Base-by-base conservation (phyloP, 2,113 vertebrate genomes). In the Bubo blakistoni region DNA sequence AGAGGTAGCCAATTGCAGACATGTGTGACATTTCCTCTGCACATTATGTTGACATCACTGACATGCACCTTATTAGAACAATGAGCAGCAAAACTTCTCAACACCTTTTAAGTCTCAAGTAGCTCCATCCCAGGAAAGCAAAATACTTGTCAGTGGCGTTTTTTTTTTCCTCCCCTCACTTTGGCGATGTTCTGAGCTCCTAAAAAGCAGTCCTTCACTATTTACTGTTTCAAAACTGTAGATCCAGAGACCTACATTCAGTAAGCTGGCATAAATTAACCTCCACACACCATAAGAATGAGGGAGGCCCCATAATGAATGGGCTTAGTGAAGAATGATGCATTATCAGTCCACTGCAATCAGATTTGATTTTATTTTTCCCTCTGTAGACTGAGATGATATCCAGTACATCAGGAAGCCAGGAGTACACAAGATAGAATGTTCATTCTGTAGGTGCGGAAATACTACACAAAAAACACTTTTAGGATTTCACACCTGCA, bases 1-100 rank as follows among this genome's bases (percentile, higher is more conserved):
- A 98, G 96, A 97, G 87, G 98, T 98, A 98, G 97, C 96, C 97
- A 97, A 97, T 93, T 98, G 97, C 84, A 97, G 96, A 98, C 97
- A 98, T 97, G 97, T 98, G 97, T 97, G 98, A 98, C 98, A 98
- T 98, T 98, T 98, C 97, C 98, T 97, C 92, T 95, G 96, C 89
- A 96, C 55, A 21, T 57, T 97, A 85, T 80, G 69, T 81, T 97
- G 97, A 98, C 96, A 98, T 97, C 97, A 97, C 89, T 96, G 96
- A 96, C 97, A 96, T 94, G 81, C 30, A 98, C 95, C 97, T 97
- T 97, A 96, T 94, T 97, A 97, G 96, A 98, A 97, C 96, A 98
- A 97, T 24, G 59, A 96, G 82, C 96, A 98, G 76, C 76, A 96
- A 96, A 97, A 94, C 77, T 96, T 97, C 96, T 98, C 97, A 98